Conservation (phyloP, 2,888 invertebrate species). For the Hecatera dysodea region DNA sequence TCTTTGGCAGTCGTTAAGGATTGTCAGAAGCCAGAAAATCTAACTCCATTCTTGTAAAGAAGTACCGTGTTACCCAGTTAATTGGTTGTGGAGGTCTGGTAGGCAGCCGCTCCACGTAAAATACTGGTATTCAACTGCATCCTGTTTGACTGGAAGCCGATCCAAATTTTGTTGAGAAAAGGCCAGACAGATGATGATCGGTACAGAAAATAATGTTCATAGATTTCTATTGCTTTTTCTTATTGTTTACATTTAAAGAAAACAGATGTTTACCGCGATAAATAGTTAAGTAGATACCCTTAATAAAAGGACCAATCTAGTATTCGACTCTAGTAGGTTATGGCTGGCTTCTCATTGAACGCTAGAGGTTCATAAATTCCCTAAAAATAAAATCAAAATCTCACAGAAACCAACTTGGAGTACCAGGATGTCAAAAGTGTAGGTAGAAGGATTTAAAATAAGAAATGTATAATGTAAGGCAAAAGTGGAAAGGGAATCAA, state of each 20-base stretch:
- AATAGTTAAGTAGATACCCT: not conserved
- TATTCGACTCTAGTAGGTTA: not conserved
- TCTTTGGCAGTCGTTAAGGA: too few species aligned
- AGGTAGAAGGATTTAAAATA: not conserved
- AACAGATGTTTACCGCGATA: not conserved
- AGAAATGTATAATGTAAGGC: not conserved
- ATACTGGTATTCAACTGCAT: too few species aligned
- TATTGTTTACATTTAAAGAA: not conserved
- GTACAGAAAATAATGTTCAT: not conserved
- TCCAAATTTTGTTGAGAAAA: too few species aligned
- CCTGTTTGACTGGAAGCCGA: too few species aligned
- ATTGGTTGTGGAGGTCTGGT: too few species aligned
- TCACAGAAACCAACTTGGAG: not conserved
- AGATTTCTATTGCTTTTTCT: not conserved
- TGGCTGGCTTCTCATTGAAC: not conserved
- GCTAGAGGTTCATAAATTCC: not conserved
- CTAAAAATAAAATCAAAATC: slow-evolving; percentile 3
- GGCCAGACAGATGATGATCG: too few species aligned
- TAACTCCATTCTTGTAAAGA: too few species aligned
- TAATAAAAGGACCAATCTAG: not conserved
- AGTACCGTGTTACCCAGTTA: too few species aligned
- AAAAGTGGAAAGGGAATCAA: slow-evolving; percentile 19
- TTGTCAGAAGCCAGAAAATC: too few species aligned
- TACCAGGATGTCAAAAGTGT: slow-evolving; percentile 21
- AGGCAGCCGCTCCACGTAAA: too few species aligned